Conservation (phyloP, 2,113 vertebrate genomes). For the Phaethornis superciliosus region DNA sequence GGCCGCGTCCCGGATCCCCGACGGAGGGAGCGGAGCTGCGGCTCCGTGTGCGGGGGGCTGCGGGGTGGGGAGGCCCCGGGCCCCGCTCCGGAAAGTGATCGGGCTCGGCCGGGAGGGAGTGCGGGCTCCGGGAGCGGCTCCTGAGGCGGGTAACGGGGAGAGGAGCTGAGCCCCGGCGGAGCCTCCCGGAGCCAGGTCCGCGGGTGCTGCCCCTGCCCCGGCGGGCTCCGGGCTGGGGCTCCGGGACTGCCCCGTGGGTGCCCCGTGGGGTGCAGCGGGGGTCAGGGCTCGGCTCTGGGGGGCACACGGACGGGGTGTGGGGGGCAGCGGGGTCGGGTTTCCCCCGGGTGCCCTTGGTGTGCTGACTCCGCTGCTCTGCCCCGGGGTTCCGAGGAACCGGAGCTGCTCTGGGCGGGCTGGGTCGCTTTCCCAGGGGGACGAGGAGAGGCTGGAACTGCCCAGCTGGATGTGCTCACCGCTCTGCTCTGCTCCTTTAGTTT, state of each 20-base stretch:
- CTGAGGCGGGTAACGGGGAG: not conserved
- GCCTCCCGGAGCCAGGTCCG: not conserved
- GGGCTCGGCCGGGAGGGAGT: not conserved
- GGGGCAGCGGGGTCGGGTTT: too few species aligned
- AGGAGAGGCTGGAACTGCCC: not conserved
- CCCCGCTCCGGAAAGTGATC: not conserved
- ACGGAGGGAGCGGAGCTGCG: not conserved
- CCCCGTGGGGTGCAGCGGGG: too few species aligned
- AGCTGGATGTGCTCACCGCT: not conserved
- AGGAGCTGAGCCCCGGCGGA: not conserved
- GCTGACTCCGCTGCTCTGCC: too few species aligned
- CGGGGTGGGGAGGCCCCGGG: too few species aligned
- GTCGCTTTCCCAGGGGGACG: not conserved
- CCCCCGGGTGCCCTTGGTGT: too few species aligned
- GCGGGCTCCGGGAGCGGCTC: not conserved
- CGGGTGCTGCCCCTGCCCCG: not conserved
- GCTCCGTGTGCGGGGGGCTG: not conserved
- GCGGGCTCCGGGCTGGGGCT: not conserved
- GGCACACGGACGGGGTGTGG: too few species aligned
- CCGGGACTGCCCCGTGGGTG: not conserved
- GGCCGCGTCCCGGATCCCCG: not conserved
- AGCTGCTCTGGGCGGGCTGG: not conserved
- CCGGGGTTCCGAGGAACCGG: not conserved
- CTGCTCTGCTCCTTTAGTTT: not conserved
- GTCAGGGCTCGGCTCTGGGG: not conserved